A percentile compares a stretch with the other conserved stretches of the same genome.
phyloP scores from a whole-genome alignment of 2,113 vertebrate genomes.

The Triplophysa rosa region DNA sequence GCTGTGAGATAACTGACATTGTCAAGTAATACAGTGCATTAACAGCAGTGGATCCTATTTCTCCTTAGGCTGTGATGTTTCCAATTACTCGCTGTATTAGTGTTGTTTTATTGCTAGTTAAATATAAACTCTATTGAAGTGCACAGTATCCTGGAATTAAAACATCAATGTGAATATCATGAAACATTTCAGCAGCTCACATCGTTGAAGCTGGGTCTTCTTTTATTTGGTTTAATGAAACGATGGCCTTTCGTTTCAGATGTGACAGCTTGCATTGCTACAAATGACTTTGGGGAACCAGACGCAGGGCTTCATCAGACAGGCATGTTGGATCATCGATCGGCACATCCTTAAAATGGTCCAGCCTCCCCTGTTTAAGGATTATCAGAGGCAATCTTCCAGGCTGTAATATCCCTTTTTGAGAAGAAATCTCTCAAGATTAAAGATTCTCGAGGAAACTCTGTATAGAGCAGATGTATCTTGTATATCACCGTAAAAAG shows the following conservation, averaged over 20 bases:
- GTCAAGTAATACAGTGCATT: slow-evolving; percentile 12
- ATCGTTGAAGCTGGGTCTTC: neutral
- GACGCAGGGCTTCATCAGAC: slow-evolving; percentile 38
- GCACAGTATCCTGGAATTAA: neutral
- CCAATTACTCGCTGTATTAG: slow-evolving; percentile 24
- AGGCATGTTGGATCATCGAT: slow-evolving; percentile 44
- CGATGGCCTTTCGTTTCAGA: slow-evolving; percentile 20
- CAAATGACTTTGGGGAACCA: slow-evolving; percentile 34
- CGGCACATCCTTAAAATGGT: slow-evolving; percentile 47
- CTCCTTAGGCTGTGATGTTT: slow-evolving; percentile 21
- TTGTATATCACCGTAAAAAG: too few relatives aligned
- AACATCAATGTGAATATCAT: neutral
- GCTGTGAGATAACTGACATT: slow-evolving; percentile 22
- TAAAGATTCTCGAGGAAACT: neutral
- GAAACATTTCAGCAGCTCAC: slow-evolving; percentile 7
- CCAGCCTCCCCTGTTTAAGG: slow-evolving; percentile 44
- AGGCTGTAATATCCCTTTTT: slow-evolving; percentile 46
- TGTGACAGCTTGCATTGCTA: slow-evolving; percentile 12
- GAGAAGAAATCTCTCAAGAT: slow-evolving; percentile 54
- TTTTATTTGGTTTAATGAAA: slow-evolving; percentile 25
- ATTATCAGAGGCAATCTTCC: slow-evolving; percentile 44
- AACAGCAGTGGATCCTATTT: slow-evolving; percentile 35
- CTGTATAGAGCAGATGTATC: neutral
- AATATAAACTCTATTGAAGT: slow-evolving; percentile 3
- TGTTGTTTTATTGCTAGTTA: slow-evolving; percentile 28